phyloP scores from a whole-genome alignment of 1,140 invertebrate genomes.

The Drosophila lacertosa region DNA sequence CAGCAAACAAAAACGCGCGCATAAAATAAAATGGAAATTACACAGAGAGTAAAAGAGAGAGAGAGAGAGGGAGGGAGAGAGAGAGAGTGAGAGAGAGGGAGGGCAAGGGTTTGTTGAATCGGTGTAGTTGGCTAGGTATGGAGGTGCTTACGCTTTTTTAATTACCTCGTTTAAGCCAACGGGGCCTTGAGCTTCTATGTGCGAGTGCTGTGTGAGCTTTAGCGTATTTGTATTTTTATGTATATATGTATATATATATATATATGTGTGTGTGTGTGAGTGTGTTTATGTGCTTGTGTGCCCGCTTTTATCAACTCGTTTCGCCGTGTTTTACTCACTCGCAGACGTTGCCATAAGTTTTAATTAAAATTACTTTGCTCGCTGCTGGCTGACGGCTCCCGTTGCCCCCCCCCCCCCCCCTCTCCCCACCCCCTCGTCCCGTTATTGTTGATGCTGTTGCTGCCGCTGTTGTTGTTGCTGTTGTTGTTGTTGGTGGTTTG shows the following conservation, averaged over 20 bases:
- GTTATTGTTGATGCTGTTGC: constrained; percentile 7
- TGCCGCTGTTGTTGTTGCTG: constrained; percentile 35
- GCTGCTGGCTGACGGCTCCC: constrained; percentile 57
- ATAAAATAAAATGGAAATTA: constrained; percentile 82
- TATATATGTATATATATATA: constrained; percentile 22
- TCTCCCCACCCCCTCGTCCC: too few relatives aligned
- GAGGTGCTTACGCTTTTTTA: constrained; percentile 80
- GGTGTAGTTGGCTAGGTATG: constrained; percentile 50
- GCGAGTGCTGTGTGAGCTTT: constrained; percentile 17
- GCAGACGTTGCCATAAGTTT: constrained; percentile 82
- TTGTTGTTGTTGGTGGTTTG: constrained; percentile 21
- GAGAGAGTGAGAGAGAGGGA: background rate
- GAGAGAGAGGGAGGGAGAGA: background rate
- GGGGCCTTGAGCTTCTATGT: constrained; percentile 47
- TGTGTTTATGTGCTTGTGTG: constrained; percentile 19
- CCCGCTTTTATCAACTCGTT: constrained; percentile 79
- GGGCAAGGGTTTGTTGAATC: constrained; percentile 3
- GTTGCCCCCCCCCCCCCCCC: constrained; percentile 27
- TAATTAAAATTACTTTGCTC: constrained; percentile 81
- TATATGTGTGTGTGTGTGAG: constrained; percentile 16
- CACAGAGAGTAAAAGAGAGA: constrained; percentile 49
- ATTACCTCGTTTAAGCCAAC: constrained; percentile 78
- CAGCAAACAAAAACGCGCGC: constrained; percentile 67
- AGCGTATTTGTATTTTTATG: constrained; percentile 27
- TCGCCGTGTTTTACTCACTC: constrained; percentile 81